phyloP scores from a whole-genome alignment of 2,113 vertebrate species.

The Entomyzon cyanotis region DNA sequence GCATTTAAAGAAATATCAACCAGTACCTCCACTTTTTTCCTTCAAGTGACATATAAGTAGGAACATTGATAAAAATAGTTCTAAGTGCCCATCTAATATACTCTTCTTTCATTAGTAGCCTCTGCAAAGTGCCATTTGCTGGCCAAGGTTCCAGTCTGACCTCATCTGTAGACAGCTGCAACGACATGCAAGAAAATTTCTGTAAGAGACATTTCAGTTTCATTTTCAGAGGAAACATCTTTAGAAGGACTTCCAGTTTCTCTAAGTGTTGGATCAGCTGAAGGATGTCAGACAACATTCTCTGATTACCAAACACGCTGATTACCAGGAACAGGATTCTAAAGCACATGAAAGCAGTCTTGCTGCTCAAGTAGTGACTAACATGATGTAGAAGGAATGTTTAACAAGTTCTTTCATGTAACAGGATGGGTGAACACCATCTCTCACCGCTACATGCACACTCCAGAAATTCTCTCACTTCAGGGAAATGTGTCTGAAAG shows the following conservation, averaged over 20 bases:
- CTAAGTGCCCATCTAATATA: not conserved
- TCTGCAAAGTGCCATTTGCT: not conserved
- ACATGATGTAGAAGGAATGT: not conserved
- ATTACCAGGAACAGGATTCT: conserved; percentile 50
- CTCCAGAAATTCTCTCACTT: conserved; percentile 32
- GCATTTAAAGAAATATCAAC: not conserved
- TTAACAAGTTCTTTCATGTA: conserved; percentile 14
- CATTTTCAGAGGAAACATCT: conserved; percentile 57
- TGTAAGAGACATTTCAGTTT: conserved; percentile 28
- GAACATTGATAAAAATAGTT: not conserved
- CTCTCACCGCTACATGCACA: not conserved
- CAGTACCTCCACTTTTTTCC: not conserved
- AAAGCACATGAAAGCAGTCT: conserved; percentile 35
- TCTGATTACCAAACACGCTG: not conserved
- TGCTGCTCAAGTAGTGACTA: conserved; percentile 10
- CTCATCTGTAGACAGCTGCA: not conserved
- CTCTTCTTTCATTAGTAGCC: not conserved
- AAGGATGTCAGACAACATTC: not conserved
- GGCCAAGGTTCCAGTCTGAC: not conserved
- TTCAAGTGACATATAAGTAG: not conserved
- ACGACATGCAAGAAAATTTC: not conserved
- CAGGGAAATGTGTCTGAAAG: conserved; percentile 3
- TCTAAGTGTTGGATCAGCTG: not conserved
- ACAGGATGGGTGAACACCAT: conserved; percentile 30
- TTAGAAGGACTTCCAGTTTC: conserved; percentile 40